Percentiles rank a stretch among this genome's conserved stretches.
Conservation (phyloP, 53 echinoderm and acorn worm genomes). For the Patiria pectinifera region DNA sequence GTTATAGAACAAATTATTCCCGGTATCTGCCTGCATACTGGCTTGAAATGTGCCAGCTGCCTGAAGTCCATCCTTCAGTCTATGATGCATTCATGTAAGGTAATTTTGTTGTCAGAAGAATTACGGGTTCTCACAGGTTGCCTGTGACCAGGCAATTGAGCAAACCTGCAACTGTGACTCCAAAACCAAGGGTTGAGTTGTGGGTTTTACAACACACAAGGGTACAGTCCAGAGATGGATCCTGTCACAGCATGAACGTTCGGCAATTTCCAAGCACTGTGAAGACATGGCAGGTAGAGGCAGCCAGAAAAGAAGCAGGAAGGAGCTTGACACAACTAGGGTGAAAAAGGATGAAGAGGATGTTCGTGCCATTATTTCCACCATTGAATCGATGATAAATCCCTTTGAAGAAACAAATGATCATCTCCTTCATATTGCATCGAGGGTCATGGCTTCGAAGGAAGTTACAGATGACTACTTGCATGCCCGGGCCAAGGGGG, state of each 20-base stretch:
- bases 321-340: slow-evolving; percentile 23
- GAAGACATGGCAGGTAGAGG: slow-evolving; percentile 57
- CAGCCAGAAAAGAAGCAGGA: not conserved
- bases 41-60: slow-evolving; percentile 53
- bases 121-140: slow-evolving; percentile 63
- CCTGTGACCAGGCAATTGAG: slow-evolving; percentile 70
- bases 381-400: slow-evolving; percentile 25
- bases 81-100: slow-evolving; percentile 38
- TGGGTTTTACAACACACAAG: slow-evolving; percentile 54
- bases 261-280: slow-evolving; percentile 47
- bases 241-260: slow-evolving; percentile 57
- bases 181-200: slow-evolving; percentile 63
- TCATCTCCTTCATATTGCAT: slow-evolving; percentile 24
- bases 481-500: slow-evolving; percentile 9
- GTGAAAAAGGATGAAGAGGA: slow-evolving; percentile 39
- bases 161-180: slow-evolving; percentile 59
- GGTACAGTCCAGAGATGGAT: slow-evolving; percentile 66
- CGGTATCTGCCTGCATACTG: slow-evolving; percentile 44
- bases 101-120: slow-evolving; percentile 49
- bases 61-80: slow-evolving; percentile 60
- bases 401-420: slow-evolving; percentile 31
- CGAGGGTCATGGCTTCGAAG: slow-evolving; percentile 23
- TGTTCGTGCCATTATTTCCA: not conserved
- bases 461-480: slow-evolving; percentile 22
- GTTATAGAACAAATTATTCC: slow-evolving; percentile 49